These are phyloP conservation scores for Dicrurus megarhynchus DNA, from an alignment of 2,113 vertebrate species.

Conservation along the genomic window DNA sequence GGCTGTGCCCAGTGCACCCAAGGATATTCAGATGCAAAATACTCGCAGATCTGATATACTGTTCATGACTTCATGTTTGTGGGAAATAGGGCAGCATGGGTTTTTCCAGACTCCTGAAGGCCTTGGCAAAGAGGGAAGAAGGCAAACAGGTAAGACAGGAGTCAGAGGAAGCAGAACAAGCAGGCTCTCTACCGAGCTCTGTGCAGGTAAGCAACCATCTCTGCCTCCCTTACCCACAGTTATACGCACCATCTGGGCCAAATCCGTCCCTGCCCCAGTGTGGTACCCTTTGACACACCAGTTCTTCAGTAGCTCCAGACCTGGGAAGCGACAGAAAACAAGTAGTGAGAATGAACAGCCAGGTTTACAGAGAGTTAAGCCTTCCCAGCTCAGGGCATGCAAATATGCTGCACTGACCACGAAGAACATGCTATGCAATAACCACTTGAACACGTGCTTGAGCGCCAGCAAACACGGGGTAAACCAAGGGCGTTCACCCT, in stretches of 20 bases:
- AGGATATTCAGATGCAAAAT: neutral
- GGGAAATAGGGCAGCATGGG: neutral
- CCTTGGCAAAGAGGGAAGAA: neutral
- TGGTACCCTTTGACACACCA: conserved; percentile 79
- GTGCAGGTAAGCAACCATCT: neutral
- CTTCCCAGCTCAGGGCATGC: neutral
- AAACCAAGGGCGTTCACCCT: conserved; percentile 49
- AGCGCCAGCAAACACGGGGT: conserved; percentile 1
- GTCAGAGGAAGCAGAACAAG: neutral
- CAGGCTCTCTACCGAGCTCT: neutral
- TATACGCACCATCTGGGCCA: conserved; percentile 67
- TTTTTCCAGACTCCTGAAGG: neutral
- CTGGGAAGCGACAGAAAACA: conserved; percentile 43
- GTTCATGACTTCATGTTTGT: neutral
- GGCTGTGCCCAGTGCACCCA: neutral
- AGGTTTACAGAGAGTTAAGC: neutral
- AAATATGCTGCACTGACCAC: neutral
- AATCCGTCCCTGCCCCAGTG: conserved; percentile 40
- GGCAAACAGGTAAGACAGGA: neutral
- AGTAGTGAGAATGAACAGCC: neutral
- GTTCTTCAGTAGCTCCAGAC: conserved; percentile 75
- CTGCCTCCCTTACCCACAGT: neutral
- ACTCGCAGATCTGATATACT: neutral
- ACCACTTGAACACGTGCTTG: neutral
- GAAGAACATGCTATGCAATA: neutral